Percentiles rank a stretch among this genome's conserved stretches.
Evolutionary conservation across 2,113 vertebrate species (phyloP).

Genomic region (Mastomys natalensis): DNA sequence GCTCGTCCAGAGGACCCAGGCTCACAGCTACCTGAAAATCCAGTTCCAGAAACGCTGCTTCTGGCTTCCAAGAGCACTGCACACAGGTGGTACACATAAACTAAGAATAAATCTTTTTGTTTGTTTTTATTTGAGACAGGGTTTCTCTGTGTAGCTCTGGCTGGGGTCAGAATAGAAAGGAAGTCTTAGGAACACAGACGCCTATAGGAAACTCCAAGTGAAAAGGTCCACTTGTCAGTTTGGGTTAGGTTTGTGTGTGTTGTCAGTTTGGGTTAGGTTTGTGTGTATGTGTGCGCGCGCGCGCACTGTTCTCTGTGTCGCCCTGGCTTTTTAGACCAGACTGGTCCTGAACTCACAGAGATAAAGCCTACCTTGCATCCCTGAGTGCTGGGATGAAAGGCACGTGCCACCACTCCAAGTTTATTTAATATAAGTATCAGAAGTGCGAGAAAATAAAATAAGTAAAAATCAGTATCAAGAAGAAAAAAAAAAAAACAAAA

Average conservation of each 20-base stretch:
- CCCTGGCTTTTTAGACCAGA: too few species aligned
- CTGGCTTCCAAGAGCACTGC: too few species aligned
- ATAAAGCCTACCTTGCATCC: neutral
- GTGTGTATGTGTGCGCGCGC: neutral
- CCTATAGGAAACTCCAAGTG: neutral
- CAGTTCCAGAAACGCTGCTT: too few species aligned
- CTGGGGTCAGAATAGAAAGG: neutral
- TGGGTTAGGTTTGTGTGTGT: too few species aligned
- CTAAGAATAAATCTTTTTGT: neutral
- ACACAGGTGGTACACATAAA: too few species aligned
- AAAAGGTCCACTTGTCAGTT: neutral
- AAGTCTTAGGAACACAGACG: neutral
- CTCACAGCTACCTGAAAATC: too few species aligned
- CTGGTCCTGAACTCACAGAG: neutral
- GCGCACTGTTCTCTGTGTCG: neutral
- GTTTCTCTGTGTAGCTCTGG: neutral
- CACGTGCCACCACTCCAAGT: neutral
- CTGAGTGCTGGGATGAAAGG: neutral
- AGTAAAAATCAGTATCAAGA: neutral
- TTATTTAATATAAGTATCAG: neutral
- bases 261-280: neutral
- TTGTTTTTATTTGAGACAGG: neutral
- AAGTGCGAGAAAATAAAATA: neutral
- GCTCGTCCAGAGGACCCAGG: too few species aligned
- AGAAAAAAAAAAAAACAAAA: too few species aligned